Percentiles rank a stretch among this genome's conserved stretches.
These are phyloP conservation scores for Glaucidium brasilianum DNA, from an alignment of 2,113 vertebrate species.

Conservation along the genomic window DNA sequence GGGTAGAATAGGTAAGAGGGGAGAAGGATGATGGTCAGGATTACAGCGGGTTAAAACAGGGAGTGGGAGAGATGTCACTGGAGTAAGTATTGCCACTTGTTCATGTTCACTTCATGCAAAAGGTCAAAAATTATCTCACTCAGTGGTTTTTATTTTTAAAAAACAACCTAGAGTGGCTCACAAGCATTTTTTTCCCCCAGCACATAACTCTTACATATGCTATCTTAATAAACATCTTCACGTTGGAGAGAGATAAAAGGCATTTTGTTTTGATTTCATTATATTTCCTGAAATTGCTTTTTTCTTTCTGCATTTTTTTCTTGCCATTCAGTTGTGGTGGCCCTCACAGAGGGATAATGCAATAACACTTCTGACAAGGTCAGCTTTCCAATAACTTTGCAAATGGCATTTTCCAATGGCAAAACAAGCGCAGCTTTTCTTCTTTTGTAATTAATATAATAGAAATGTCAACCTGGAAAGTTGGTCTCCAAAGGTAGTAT, in stretches of 20 bases:
- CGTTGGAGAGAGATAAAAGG: conserved; percentile 19
- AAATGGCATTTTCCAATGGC: conserved; percentile 58
- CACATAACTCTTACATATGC: not conserved
- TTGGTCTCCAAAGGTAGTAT: not conserved
- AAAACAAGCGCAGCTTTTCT: conserved; percentile 28
- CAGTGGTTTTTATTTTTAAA: not conserved
- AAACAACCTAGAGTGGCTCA: not conserved
- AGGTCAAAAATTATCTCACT: not conserved
- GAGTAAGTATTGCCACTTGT: not conserved
- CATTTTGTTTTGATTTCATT: conserved; percentile 70
- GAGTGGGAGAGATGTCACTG: not conserved
- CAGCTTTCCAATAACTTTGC: conserved; percentile 40
- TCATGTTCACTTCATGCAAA: not conserved
- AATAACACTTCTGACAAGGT: conserved; percentile 58
- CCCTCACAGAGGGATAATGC: conserved; percentile 30
- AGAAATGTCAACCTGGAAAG: conserved; percentile 49
- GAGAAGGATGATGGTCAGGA: not conserved
- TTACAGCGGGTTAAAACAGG: not conserved
- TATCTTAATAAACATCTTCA: conserved; percentile 69
- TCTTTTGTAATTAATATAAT: conserved; percentile 14
- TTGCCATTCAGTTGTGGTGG: not conserved
- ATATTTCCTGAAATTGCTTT: conserved; percentile 73
- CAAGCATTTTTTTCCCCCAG: not conserved
- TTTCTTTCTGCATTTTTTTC: conserved; percentile 23
- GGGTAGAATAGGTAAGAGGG: not conserved